These are phyloP conservation scores for Gymnodraco acuticeps DNA, from an alignment of 2,797 vertebrate genomes.

Conservation along the genomic window DNA sequence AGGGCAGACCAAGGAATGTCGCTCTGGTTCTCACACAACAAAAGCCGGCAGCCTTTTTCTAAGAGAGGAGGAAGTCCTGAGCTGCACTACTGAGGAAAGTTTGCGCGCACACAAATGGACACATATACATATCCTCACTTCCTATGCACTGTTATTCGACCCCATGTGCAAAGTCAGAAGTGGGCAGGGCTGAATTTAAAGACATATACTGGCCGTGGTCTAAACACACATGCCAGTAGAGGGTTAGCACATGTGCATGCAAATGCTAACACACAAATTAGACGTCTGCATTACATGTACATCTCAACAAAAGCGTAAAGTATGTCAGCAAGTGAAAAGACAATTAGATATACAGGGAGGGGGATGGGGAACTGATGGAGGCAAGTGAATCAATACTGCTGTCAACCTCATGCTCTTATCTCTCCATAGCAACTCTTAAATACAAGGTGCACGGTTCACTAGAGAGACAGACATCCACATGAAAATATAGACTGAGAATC, in stretches of 20 bases:
- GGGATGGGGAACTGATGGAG: background rate
- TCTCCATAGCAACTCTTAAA: conserved; percentile 4
- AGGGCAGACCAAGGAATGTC: conserved; percentile 46
- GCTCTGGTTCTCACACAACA: conserved; percentile 33
- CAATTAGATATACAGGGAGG: background rate
- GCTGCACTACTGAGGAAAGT: conserved; percentile 22
- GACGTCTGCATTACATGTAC: background rate
- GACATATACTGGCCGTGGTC: conserved; percentile 7
- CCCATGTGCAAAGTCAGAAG: conserved; percentile 36
- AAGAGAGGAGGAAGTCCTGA: conserved; percentile 50
- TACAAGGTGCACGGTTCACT: too few relatives aligned
- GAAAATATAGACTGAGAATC: background rate
- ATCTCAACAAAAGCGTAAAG: background rate
- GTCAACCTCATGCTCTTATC: conserved; percentile 10
- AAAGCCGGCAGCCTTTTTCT: conserved; percentile 48
- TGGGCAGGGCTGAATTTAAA: conserved; percentile 43
- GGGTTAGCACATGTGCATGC: background rate
- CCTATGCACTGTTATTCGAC: conserved; percentile 63
- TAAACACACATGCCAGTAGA: conserved; percentile 7
- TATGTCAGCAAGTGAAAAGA: background rate
- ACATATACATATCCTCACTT: conserved; percentile 47
- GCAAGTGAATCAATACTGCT: background rate
- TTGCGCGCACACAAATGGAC: conserved; percentile 12
- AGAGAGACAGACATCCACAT: background rate
- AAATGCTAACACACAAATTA: background rate